Evolutionary conservation across 2,888 invertebrate species (phyloP).

Genomic region (Catocala nupta): DNA sequence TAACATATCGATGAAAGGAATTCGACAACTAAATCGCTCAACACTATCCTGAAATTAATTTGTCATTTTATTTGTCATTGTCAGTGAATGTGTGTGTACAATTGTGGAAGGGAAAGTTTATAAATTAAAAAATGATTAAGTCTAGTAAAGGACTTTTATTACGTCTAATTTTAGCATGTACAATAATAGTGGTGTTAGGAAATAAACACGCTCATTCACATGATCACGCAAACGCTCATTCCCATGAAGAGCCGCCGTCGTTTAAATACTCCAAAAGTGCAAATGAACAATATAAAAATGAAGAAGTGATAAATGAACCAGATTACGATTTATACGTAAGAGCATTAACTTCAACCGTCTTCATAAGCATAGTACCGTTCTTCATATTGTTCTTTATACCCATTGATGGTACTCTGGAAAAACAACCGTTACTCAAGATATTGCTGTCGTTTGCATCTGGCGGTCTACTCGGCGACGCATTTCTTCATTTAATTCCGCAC

Average conservation of each 20-base stretch:
- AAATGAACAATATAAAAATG: slow-evolving; percentile 84
- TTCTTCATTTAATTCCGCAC: slow-evolving; percentile 99
- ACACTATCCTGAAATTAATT: not conserved
- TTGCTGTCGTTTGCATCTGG: slow-evolving; percentile 97
- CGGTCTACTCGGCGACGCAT: slow-evolving; percentile 98
- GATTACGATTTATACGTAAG: slow-evolving; percentile 90
- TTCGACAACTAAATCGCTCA: too few species aligned
- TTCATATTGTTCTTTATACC: slow-evolving; percentile 97
- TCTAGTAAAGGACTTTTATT: slow-evolving; percentile 52
- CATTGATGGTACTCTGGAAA: slow-evolving; percentile 94
- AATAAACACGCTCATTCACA: slow-evolving; percentile 80
- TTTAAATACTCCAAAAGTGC: slow-evolving; percentile 94
- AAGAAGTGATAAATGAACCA: slow-evolving; percentile 63
- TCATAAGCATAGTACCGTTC: slow-evolving; percentile 98
- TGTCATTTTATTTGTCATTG: slow-evolving; percentile 10
- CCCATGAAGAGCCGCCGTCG: slow-evolving; percentile 89
- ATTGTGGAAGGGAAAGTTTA: slow-evolving; percentile 15
- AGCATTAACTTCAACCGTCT: slow-evolving; percentile 95
- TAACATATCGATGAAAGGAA: too few species aligned
- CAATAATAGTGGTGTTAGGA: slow-evolving; percentile 62
- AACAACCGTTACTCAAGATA: slow-evolving; percentile 95
- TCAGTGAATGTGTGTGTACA: slow-evolving; percentile 22
- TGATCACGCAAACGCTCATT: slow-evolving; percentile 51
- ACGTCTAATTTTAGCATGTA: slow-evolving; percentile 54
- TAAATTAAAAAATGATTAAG: slow-evolving; percentile 53